Conservation (phyloP, 2,797 vertebrate genomes). For the Dryobates pubescens region DNA sequence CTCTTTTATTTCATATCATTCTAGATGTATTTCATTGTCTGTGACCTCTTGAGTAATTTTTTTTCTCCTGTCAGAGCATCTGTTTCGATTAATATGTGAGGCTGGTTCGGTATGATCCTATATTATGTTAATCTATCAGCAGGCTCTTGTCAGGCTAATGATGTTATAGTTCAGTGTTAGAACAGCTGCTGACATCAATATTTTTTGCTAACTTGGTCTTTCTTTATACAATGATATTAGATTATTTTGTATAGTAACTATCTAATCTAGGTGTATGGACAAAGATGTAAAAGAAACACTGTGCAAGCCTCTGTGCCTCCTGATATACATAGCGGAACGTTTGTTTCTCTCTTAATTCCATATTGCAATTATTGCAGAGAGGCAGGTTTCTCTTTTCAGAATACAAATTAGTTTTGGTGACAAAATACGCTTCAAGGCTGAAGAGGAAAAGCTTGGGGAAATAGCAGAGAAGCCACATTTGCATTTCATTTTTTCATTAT, state of each 20-base stretch:
- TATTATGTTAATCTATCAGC: constrained; percentile 6
- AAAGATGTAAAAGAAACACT: background rate
- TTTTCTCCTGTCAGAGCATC: background rate
- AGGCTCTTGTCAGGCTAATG: background rate
- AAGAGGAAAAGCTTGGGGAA: background rate
- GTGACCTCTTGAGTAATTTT: background rate
- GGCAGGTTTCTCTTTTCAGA: background rate
- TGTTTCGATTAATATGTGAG: background rate
- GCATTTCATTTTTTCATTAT: background rate
- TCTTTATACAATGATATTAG: background rate
- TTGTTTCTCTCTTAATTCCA: background rate
- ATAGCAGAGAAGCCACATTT: background rate
- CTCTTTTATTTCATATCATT: background rate
- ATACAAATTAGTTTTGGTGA: background rate
- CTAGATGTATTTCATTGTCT: background rate
- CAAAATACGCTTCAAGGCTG: background rate
- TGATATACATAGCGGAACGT: background rate
- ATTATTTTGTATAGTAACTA: background rate
- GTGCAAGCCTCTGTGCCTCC: background rate
- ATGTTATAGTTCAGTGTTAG: background rate
- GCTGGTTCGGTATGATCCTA: background rate
- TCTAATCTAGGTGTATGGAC: background rate
- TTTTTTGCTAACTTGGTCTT: background rate
- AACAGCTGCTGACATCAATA: background rate
- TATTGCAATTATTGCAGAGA: background rate